Evolutionary conservation across 2,888 invertebrate species (phyloP).

Genomic region (Trachelus tabidus): DNA sequence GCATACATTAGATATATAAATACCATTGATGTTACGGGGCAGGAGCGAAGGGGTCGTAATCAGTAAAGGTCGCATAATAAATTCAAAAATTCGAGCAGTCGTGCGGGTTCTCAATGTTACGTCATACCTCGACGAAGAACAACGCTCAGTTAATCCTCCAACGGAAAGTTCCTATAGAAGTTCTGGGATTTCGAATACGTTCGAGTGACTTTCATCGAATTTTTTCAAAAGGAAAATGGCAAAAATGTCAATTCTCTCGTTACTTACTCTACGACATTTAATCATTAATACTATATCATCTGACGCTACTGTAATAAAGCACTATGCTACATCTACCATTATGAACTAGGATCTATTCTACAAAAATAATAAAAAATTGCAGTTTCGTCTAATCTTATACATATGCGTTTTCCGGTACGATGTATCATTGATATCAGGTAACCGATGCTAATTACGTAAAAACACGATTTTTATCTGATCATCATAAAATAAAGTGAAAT

Average conservation of each 20-base stretch:
- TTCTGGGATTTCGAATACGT: no score
- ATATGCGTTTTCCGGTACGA: no score
- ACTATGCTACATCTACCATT: background rate
- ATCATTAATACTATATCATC: background rate
- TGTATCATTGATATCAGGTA: no score
- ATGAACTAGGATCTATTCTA: background rate
- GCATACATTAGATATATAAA: background rate
- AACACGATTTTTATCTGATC: no score
- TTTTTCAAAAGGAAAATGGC: background rate
- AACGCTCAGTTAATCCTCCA: no score
- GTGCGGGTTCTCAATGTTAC: no score
- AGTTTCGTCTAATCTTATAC: no score
- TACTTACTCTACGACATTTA: background rate
- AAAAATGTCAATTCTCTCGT: background rate
- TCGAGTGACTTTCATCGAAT: no score
- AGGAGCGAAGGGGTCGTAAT: background rate
- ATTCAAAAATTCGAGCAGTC: background rate
- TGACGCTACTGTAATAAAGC: background rate
- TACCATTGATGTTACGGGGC: background rate
- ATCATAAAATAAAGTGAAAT: no score
- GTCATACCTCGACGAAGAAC: background rate
- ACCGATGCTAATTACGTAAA: no score
- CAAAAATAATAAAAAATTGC: no score
- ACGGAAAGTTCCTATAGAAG: no score
- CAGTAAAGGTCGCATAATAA: background rate